Evolutionary conservation across 2,888 invertebrate species (phyloP).

Genomic region (Dorcus parallelipipedus): DNA sequence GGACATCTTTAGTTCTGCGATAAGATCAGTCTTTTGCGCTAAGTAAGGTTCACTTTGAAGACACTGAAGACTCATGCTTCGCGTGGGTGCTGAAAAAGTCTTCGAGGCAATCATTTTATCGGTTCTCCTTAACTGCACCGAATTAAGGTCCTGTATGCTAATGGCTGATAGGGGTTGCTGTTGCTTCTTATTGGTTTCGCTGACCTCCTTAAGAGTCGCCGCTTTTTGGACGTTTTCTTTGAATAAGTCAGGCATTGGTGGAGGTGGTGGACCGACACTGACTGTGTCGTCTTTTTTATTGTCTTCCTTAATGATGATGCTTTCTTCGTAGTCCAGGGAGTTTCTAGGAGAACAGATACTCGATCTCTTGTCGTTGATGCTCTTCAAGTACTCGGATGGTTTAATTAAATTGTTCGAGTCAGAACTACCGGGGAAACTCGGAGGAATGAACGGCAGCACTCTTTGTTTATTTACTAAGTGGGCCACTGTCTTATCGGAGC

Average conservation of each 20-base stretch:
- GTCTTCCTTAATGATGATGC: constrained; percentile 27
- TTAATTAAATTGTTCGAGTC: constrained; percentile 82
- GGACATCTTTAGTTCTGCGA: constrained; percentile 88
- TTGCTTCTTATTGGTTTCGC: constrained; percentile 46
- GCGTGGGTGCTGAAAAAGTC: constrained; percentile 75
- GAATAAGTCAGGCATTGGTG: constrained; percentile 48
- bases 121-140: constrained; percentile 75
- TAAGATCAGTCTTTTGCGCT: constrained; percentile 78
- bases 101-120: constrained; percentile 73
- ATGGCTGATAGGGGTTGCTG: constrained; percentile 82
- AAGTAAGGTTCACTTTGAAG: constrained; percentile 68
- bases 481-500: constrained; percentile 51
- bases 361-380: constrained; percentile 63
- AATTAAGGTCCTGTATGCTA: constrained; percentile 81
- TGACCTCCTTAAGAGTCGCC: constrained; percentile 16
- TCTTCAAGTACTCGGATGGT: constrained; percentile 87
- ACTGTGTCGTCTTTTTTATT: constrained; percentile 26
- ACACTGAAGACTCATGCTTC: constrained; percentile 74
- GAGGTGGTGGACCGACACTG: constrained; percentile 51
- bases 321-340: constrained; percentile 43
- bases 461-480: constrained; percentile 82
- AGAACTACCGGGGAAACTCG: constrained; percentile 70
- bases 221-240: constrained; percentile 16
- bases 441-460: constrained; percentile 86
- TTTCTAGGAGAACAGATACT: constrained; percentile 51